These are phyloP conservation scores for Colistium nudipinnis DNA, from an alignment of 2,113 vertebrate species.

Conservation along the genomic window DNA sequence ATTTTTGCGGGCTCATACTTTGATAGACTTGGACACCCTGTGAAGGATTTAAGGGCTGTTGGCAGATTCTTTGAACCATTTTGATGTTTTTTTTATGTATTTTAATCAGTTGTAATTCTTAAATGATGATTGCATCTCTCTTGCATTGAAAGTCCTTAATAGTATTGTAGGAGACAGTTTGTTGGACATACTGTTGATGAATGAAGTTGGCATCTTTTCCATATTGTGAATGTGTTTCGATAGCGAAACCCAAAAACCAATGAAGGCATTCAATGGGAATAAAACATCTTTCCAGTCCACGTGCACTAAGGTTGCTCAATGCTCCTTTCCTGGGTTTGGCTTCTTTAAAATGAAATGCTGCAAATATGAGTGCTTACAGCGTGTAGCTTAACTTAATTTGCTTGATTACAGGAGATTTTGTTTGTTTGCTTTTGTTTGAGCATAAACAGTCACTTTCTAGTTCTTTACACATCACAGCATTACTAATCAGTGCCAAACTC, in stretches of 20 bases:
- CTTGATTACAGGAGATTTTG: too few relatives aligned
- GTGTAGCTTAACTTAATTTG: background rate
- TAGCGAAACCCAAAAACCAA: background rate
- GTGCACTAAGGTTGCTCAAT: background rate
- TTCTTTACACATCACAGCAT: too few relatives aligned
- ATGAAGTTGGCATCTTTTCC: slow-evolving; percentile 25
- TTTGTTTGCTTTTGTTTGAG: too few relatives aligned
- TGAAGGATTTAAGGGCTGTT: slow-evolving; percentile 64
- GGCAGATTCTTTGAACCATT: slow-evolving; percentile 64
- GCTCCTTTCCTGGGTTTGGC: too few relatives aligned
- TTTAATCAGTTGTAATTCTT: slow-evolving; percentile 57
- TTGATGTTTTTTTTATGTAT: slow-evolving; percentile 72
- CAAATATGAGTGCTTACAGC: background rate
- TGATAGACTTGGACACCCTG: slow-evolving; percentile 51
- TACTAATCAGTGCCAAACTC: too few relatives aligned
- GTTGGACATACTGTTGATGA: slow-evolving; percentile 7
- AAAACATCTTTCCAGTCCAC: background rate
- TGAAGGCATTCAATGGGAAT: background rate
- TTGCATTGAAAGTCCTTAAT: slow-evolving; percentile 23
- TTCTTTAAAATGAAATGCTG: background rate
- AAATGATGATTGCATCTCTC: slow-evolving; percentile 31
- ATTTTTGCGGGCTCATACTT: slow-evolving; percentile 58
- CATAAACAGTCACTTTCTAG: too few relatives aligned
- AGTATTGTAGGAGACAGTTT: slow-evolving; percentile 18
- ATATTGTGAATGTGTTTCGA: slow-evolving; percentile 12